Base-by-base conservation (phyloP, 1,140 invertebrate species). In the Drosophila virilis region DNA sequence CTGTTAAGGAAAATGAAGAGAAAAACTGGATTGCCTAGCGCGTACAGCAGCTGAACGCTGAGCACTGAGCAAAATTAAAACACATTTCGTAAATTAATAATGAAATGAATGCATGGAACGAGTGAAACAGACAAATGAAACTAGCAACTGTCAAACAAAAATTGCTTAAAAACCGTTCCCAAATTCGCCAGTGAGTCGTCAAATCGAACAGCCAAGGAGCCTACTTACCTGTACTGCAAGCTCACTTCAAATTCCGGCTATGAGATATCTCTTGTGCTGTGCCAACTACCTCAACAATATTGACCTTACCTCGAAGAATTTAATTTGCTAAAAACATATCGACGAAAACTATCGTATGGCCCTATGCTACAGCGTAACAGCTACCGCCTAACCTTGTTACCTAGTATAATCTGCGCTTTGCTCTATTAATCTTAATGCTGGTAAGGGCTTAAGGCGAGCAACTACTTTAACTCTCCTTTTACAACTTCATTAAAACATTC, bases 1-100 rank as follows among this genome's bases (percentile, higher is more conserved):
- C 33, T 48, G 45, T 45, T 59, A 59, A 59, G 57, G 57, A 32
- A 59, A 59, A 59, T 45, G 57, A 42, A 32, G 28, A 59, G 40
- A 15, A 58, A 66, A 66, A 55, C 38, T 45, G 62, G 33, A 66
- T 46, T 55, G 40, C 50, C 7, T 35, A 55, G 46, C 13, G 42
- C 22, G 38, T 42, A 48, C 38, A 57, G 17, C 54, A 42, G 17
- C 17, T 42, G 55, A 38, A 45, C 42, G 13, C 54, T 32, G 55
- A 45, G 55, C 55, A 45, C 55, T 59, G 57, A 59, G 57, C 57
- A 32, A 65, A 65, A 65, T 65, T 45, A 65, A 65, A 65, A 55
- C 33, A 58, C 72, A 72, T 73, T 73, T 76, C 59, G 73, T 80
- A 51, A 76, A 80, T 80, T 59, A 73, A 80, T 80, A 80, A 80